phyloP scores from a whole-genome alignment of 2,113 vertebrate species.

The Gymnorhina tibicen region DNA sequence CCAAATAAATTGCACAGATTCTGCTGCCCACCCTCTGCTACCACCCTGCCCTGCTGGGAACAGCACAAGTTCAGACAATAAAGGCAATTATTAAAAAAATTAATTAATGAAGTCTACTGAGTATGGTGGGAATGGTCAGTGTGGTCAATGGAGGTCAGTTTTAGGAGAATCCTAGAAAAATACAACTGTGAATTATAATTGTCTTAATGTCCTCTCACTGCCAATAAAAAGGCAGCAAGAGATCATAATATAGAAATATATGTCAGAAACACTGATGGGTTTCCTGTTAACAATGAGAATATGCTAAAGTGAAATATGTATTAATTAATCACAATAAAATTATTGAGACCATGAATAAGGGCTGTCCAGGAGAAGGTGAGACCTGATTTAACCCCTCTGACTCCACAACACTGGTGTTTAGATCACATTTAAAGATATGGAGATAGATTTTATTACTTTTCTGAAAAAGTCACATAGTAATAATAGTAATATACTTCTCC shows the following conservation, averaged over 20 bases:
- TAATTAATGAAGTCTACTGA: background rate
- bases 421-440: background rate
- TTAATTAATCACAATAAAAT: background rate
- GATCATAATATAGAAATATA: background rate
- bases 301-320: background rate
- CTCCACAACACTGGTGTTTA: background rate
- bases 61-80: background rate
- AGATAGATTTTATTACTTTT: background rate
- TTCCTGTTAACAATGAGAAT: background rate
- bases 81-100: background rate
- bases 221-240: background rate
- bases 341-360: background rate
- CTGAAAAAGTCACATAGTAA: background rate
- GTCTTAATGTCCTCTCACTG: background rate
- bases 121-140: background rate
- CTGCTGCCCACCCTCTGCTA: background rate
- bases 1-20: background rate
- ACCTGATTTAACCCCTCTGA: background rate
- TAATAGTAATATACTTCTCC: background rate
- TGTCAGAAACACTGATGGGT: background rate
- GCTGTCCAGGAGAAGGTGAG: background rate
- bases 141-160: background rate
- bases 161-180: background rate
- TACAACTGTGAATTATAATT: background rate
- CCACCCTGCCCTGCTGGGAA: background rate